These are phyloP conservation scores for Lasioglossum calceatum DNA, from an alignment of 2,888 invertebrate species.

Conservation along the genomic window DNA sequence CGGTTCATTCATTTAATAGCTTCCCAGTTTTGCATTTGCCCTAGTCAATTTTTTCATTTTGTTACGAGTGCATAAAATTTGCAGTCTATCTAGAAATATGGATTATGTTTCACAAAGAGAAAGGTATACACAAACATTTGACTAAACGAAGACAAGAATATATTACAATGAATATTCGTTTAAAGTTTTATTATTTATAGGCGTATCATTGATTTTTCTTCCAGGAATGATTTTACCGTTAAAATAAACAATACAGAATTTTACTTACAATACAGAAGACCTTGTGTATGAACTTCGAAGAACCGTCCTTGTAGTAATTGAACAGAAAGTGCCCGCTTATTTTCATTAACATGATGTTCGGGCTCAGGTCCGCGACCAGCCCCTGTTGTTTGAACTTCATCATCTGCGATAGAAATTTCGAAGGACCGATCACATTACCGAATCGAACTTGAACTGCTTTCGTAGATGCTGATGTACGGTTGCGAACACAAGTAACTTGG, in stretches of 20 bases:
- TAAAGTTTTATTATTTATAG: neutral
- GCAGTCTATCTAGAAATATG: too few relatives aligned
- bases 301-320: slow-evolving; percentile 87
- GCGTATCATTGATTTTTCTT: neutral
- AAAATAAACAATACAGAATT: neutral
- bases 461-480: neutral
- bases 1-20: too few relatives aligned
- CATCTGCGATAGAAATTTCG: slow-evolving; percentile 82
- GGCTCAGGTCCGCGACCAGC: slow-evolving; percentile 93
- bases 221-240: neutral
- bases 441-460: neutral
- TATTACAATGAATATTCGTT: neutral
- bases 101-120: too few relatives aligned
- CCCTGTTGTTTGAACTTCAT: slow-evolving; percentile 88
- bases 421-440: neutral
- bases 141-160: too few relatives aligned
- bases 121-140: too few relatives aligned
- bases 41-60: too few relatives aligned
- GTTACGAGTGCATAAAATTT: too few relatives aligned
- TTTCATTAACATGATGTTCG: slow-evolving; percentile 92
- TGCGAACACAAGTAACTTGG: too few relatives aligned
- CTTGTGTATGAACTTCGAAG: slow-evolving; percentile 82
- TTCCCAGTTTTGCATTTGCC: too few relatives aligned
- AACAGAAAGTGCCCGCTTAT: slow-evolving; percentile 92
- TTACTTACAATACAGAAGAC: slow-evolving; percentile 82